Base-by-base conservation (phyloP, 1,140 invertebrate species). In the Lysiphlebus fabarum region DNA sequence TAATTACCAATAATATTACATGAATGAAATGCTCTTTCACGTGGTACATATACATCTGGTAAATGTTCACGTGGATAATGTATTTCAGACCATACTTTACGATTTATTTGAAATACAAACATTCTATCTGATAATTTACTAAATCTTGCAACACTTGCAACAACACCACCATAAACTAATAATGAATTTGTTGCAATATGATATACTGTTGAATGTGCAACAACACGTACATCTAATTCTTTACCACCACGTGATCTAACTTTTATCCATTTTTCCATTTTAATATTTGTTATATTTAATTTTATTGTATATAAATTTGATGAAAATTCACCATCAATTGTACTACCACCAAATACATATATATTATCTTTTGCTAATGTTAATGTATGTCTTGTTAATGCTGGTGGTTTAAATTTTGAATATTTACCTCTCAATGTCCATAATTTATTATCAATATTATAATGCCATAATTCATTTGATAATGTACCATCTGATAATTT, bases 261-360 rank as follows among this genome's bases (percentile, higher is more conserved):
- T 72, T 86, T 82, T 63, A 85, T 81, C 90, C 90, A 92, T 62
- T 82, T 80, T 66, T 91, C 89, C 11, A 80, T 77, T 40, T 68
- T 78, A 61, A 66, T 64, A 68, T 79, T 70, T 53, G 74, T 70
- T 10, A 79, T 63, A 65, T 77, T 74, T 7, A 85, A 72, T 67
- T 81, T 77, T 41, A 86, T 84, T 58, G 71, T 79, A 65, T 80
- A 86, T n/a, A 85, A 82, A 73, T 80, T 85, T 7, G 90, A 90
- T 1, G 90, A 92, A 80, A 92, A 92, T 73, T 90, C 88, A 6
- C 90, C 90, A 65, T 90, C 84, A 33, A 84, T 81, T 4, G 87
- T 87, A 69, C 90, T 92, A 5, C 95, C 95, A 33, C 95, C 95
- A 76, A 96, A 93, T 11, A 97, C 70, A 80, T 96, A 97, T 40